Percentiles rank a stretch among this genome's conserved stretches.
phyloP scores from a whole-genome alignment of 2,113 vertebrate genomes.

The Alethe castanea region DNA sequence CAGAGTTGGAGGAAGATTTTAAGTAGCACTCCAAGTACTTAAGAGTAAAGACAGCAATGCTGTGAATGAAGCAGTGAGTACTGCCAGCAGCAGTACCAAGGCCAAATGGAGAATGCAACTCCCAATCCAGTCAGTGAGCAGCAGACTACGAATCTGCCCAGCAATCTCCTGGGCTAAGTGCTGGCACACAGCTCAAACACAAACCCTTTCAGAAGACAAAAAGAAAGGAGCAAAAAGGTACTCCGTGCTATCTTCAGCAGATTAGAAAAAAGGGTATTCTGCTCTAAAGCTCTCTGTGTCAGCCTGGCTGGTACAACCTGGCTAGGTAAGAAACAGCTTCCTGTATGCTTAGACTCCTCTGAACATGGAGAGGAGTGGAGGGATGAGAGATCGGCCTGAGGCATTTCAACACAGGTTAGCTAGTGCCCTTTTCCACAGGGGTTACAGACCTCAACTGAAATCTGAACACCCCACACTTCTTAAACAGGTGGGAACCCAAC shows the following conservation, averaged over 20 bases:
- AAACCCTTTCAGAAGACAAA: background rate
- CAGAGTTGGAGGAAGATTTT: background rate
- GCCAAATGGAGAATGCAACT: background rate
- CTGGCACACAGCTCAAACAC: background rate
- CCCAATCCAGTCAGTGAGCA: background rate
- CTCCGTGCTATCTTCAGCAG: background rate
- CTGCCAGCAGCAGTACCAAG: background rate
- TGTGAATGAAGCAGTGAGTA: background rate
- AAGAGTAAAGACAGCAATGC: background rate
- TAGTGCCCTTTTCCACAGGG: background rate
- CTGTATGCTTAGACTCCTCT: conserved; percentile 22
- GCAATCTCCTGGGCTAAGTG: background rate
- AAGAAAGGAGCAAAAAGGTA: background rate
- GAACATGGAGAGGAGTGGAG: conserved; percentile 67
- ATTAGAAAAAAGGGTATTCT: background rate
- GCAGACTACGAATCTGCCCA: background rate
- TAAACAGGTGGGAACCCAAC: background rate
- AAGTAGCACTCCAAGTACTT: background rate
- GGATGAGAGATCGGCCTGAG: conserved; percentile 77
- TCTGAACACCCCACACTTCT: background rate
- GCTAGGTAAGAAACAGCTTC: background rate
- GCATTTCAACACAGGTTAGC: conserved; percentile 24
- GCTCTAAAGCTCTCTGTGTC: background rate
- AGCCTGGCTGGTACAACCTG: background rate
- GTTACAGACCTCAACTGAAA: background rate